Evolutionary conservation across 2,797 vertebrate species (phyloP), one percentile per base, ranked within the genome.

Genomic region (Sebastes taczanowskii): DNA sequence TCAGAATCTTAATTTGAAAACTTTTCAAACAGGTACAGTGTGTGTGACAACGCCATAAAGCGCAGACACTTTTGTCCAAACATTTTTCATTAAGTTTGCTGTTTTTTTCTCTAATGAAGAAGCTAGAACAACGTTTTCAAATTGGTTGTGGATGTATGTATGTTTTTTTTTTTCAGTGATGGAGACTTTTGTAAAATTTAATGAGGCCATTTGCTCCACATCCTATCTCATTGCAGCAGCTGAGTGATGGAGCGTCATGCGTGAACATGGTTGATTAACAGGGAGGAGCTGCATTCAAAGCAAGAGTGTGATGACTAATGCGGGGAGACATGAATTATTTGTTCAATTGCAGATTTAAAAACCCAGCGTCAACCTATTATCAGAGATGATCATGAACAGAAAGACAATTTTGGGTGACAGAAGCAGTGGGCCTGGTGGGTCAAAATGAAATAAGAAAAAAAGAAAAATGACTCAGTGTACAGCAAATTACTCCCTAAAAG

Each of bases 401-500:
- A 82, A 83, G 80, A 81, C 71, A 82, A 80, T 77, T 71, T 46
- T 74, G 76, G 73, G 87, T 52, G 81, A 77, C 81, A 71, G 84
- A 78, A 72, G 76, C 73, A 79, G 82, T 23, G 60, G 60, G 77
- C 65, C 20, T 18, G n/a, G 82, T 0, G 87, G 86, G 76, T 78
- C 68, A 82, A 81, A 81, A 87, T 85, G 23, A 71, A 81, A 82
- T 49, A 82, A 71, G 75, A 30, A 70, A 13, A 16, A 22, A 18
- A 25, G 14, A 78, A 64, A 46, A 70, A 81, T 49, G 85, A 83
- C 74, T 67, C 71, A 75, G 55, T 18, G 62, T 46, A 46, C 58
- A 35, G 80, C 62, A 91, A 94, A 94, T 93, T 83, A 91, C 84
- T 82, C 89, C 85, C 87, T 93, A 88, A 94, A 94, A 92, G 88